Conservation (phyloP, 2,113 vertebrate genomes). For the Meles meles region DNA sequence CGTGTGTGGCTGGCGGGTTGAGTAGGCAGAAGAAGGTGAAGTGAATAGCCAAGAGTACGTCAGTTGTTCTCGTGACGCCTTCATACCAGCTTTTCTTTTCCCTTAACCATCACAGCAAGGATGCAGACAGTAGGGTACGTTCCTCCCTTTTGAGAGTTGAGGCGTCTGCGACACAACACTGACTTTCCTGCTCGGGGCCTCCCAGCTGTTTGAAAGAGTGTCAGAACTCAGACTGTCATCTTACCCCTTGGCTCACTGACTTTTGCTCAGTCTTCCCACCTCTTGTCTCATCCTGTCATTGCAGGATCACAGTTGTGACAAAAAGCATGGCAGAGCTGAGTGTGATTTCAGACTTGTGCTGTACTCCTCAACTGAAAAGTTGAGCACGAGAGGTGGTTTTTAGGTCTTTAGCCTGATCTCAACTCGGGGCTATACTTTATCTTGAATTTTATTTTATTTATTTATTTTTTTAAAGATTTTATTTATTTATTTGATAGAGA, state of each 20-base stretch:
- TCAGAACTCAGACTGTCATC: neutral
- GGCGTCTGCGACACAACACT: neutral
- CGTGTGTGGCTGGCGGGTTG: neutral
- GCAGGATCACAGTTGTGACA: neutral
- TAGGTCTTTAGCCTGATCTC: neutral
- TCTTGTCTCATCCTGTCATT: neutral
- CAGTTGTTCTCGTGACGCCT: neutral
- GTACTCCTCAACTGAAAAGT: neutral
- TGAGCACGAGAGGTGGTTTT: neutral
- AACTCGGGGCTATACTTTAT: neutral
- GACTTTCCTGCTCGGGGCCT: neutral
- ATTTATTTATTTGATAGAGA: no score
- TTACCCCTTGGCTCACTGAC: neutral
- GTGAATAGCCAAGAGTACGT: neutral
- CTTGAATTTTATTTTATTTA: neutral
- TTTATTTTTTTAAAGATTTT: neutral
- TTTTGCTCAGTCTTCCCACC: neutral
- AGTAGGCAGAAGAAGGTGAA: neutral
- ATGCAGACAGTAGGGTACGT: neutral
- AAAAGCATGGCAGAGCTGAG: neutral
- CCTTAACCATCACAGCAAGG: neutral
- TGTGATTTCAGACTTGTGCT: neutral
- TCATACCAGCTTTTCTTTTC: neutral
- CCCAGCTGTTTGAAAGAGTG: neutral
- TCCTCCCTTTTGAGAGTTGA: neutral